phyloP scores from a whole-genome alignment of 1,140 invertebrate genomes.

The Bilobella aurantiaca region DNA sequence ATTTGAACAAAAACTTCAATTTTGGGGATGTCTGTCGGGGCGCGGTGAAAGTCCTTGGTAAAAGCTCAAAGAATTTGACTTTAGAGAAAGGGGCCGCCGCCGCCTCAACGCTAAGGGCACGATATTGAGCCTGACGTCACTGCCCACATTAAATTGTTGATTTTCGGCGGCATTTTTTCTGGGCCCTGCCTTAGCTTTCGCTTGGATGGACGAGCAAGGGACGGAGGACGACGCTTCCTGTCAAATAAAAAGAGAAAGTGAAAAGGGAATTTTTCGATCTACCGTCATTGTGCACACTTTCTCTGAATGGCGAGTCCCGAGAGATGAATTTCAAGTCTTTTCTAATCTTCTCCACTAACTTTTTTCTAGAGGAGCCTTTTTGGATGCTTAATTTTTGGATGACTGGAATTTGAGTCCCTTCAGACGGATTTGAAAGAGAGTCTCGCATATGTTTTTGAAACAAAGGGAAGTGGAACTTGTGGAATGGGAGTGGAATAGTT shows the following conservation, averaged over 20 bases:
- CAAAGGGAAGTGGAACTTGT: not conserved
- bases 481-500: not conserved
- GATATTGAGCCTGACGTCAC: not conserved
- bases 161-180: not conserved
- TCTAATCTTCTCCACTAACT: too few relatives aligned
- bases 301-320: not conserved
- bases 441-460: not conserved
- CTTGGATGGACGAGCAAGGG: not conserved
- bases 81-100: too few relatives aligned
- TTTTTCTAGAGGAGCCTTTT: not conserved
- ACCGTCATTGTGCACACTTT: not conserved
- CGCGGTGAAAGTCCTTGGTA: too few relatives aligned
- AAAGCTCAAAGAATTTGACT: too few relatives aligned
- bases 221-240: not conserved
- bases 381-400: not conserved
- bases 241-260: not conserved
- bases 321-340: not conserved
- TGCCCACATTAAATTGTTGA: not conserved
- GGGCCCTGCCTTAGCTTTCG: not conserved
- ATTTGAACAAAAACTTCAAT: slow-evolving; percentile 7
- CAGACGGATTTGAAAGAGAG: not conserved
- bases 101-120: too few relatives aligned
- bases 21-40: not conserved
- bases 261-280: not conserved
- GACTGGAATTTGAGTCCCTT: not conserved